Percentiles rank a stretch among this genome's conserved stretches.
Evolutionary conservation across 2,113 vertebrate genomes (phyloP).

Genomic region (Mellivora capensis): DNA sequence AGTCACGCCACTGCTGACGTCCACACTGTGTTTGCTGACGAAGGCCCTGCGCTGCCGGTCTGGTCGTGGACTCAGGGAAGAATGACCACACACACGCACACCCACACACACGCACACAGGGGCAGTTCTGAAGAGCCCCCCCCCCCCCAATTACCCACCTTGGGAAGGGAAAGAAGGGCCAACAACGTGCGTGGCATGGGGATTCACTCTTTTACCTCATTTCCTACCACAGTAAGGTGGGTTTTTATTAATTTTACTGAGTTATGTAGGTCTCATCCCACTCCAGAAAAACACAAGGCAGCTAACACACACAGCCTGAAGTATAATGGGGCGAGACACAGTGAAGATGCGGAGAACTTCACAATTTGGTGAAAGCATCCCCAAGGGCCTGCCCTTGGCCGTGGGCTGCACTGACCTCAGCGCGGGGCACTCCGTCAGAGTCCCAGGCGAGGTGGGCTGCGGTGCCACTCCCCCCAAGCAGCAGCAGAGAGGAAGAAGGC

Average conservation of each 20-base stretch:
- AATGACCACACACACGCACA: neutral
- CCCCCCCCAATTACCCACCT: neutral
- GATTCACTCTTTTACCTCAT: neutral
- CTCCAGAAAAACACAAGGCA: neutral
- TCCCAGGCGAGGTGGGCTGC: neutral
- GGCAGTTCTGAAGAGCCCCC: too few species aligned
- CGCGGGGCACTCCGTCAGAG: too few species aligned
- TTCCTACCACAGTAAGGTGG: neutral
- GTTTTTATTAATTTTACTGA: neutral
- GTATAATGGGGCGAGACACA: accelerated
- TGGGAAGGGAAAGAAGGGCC: too few species aligned
- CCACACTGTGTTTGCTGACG: accelerated
- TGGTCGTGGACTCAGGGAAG: neutral
- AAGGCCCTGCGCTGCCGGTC: neutral
- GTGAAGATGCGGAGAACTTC: neutral
- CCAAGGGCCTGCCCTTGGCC: neutral
- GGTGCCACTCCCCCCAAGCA: accelerated
- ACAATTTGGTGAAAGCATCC: neutral
- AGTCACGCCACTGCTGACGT: neutral
- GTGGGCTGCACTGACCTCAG: neutral
- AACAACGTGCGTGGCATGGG: accelerated
- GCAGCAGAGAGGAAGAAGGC: neutral
- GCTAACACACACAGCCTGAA: neutral
- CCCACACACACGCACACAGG: too few species aligned
- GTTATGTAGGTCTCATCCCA: too few species aligned